phyloP scores from a whole-genome alignment of 2,888 invertebrate genomes.

The Noctuana brunneofusca region DNA sequence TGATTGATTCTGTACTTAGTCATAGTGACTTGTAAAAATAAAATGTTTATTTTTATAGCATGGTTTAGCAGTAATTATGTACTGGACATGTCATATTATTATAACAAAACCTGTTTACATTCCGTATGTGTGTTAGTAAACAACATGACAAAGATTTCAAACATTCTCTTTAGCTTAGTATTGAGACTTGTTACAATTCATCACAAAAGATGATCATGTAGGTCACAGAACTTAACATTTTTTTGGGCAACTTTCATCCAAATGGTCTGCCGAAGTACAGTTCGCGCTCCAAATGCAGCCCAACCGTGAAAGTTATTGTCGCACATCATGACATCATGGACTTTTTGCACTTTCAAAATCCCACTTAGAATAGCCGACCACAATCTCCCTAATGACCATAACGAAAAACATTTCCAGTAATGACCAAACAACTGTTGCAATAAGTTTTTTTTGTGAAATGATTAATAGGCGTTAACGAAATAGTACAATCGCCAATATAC shows the following conservation, averaged over 20 bases:
- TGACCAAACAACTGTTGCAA: conserved; percentile 26
- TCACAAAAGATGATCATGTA: conserved; percentile 43
- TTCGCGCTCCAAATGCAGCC: conserved; percentile 77
- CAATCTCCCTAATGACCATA: conserved; percentile 28
- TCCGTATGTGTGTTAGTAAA: conserved; percentile 43
- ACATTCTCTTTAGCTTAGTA: conserved; percentile 32
- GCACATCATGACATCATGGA: conserved; percentile 73
- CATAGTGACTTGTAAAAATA: not conserved
- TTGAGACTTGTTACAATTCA: conserved; percentile 29
- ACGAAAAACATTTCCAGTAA: conserved; percentile 27
- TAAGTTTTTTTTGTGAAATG: not conserved
- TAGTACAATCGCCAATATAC: conserved; percentile 11
- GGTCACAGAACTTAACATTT: conserved; percentile 62
- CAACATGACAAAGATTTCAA: conserved; percentile 35
- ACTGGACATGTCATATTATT: not conserved
- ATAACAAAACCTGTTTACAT: conserved; percentile 30
- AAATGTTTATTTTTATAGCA: conserved; percentile 5
- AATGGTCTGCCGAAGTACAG: conserved; percentile 70
- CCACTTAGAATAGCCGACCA: conserved; percentile 38
- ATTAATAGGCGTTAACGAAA: conserved; percentile 8
- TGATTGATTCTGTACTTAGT: not conserved
- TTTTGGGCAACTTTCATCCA: conserved; percentile 74
- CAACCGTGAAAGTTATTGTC: conserved; percentile 83
- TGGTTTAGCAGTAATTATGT: not conserved
- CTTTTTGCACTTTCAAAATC: conserved; percentile 75